A percentile compares a stretch with the other conserved stretches of the same genome.
Conservation (phyloP, 2,888 invertebrate genomes). For the Lasioglossum pauxillum region DNA sequence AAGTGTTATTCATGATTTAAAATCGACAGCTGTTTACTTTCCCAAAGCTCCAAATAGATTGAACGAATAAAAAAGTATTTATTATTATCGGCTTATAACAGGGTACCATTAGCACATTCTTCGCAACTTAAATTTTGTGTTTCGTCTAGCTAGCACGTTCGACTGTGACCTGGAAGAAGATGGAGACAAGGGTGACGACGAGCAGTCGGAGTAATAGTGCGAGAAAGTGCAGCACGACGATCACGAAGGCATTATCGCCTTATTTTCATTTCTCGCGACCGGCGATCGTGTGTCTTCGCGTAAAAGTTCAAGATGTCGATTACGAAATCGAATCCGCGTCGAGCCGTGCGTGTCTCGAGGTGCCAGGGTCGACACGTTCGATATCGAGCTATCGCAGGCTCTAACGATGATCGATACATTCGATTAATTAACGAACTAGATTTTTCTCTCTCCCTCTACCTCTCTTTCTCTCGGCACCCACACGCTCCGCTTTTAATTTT, state of each 20-base stretch:
- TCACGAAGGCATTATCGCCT: slow-evolving; percentile 57
- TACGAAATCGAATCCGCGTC: slow-evolving; percentile 64
- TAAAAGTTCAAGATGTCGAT: slow-evolving; percentile 72
- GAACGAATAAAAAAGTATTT: background rate
- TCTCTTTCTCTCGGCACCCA: background rate
- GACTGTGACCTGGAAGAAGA: background rate
- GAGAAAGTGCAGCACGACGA: slow-evolving; percentile 51
- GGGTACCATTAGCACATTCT: too few relatives aligned
- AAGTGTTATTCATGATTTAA: too few relatives aligned
- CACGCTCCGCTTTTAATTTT: background rate
- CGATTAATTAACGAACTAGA: slow-evolving; percentile 60
- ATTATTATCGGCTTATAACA: too few relatives aligned
- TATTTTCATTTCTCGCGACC: slow-evolving; percentile 66
- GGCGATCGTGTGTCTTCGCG: slow-evolving; percentile 59
- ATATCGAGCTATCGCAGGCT: slow-evolving; percentile 49
- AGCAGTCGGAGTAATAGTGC: slow-evolving; percentile 14
- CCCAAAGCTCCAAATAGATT: background rate
- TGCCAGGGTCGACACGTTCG: slow-evolving; percentile 68
- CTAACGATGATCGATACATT: slow-evolving; percentile 61
- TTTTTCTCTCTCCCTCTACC: background rate
- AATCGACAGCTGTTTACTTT: too few relatives aligned
- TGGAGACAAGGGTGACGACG: slow-evolving; percentile 3
- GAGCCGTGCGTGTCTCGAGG: slow-evolving; percentile 63
- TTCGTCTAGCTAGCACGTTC: too few relatives aligned
- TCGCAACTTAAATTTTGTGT: too few relatives aligned